A percentile compares a stretch with the other conserved stretches of the same genome.
phyloP scores from a whole-genome alignment of 2,113 vertebrate species.

The Gymnobelideus leadbeateri region DNA sequence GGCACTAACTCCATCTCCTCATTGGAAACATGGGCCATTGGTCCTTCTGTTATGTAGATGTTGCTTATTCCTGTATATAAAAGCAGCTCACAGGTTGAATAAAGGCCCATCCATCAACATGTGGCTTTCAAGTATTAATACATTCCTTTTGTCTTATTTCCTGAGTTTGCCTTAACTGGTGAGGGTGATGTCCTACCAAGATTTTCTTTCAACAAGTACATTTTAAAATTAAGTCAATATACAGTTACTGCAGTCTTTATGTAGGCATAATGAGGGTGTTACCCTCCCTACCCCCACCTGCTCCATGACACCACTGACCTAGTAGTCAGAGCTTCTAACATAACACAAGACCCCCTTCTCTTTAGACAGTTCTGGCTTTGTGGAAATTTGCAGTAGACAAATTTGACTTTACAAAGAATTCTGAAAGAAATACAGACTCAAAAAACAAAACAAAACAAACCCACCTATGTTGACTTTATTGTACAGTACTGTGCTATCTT shows the following conservation, averaged over 20 bases:
- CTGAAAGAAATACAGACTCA: no score
- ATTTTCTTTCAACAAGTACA: not conserved
- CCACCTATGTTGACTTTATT: no score
- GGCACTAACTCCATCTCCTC: not conserved
- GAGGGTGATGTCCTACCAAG: not conserved
- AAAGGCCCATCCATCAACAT: no score
- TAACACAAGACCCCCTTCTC: no score
- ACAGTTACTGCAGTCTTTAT: not conserved
- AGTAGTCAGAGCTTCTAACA: not conserved
- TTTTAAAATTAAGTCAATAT: not conserved
- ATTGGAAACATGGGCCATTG: not conserved
- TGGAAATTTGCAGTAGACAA: no score
- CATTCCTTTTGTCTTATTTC: not conserved
- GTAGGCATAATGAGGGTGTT: not conserved
- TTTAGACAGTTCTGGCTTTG: no score
- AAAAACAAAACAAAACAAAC: no score
- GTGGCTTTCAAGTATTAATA: no score
- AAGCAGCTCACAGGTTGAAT: not conserved
- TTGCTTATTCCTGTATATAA: not conserved
- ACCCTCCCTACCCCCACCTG: no score
- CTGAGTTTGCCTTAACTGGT: not conserved
- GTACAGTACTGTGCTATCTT: no score
- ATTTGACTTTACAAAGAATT: no score
- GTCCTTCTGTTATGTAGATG: not conserved
- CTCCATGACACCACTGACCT: not conserved